Evolutionary conservation across 2,113 vertebrate species (phyloP), one percentile per base, ranked within the genome.

Genomic region (Passer montanus): DNA sequence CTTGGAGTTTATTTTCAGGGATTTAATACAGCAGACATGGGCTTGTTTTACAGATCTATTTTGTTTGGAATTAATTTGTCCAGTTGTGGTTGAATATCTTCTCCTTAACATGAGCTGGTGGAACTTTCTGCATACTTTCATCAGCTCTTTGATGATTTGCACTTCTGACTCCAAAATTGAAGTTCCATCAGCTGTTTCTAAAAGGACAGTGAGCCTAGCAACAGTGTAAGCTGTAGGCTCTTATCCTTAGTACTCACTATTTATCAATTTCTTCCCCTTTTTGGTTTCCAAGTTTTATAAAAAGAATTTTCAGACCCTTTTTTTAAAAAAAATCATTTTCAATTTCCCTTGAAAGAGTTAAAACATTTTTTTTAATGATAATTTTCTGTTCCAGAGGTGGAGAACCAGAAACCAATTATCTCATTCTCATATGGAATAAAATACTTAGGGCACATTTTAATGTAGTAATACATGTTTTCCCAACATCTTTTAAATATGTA

Each of bases 21-120:
- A 73, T 96, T 88, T 93, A 95, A 87, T 77, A 90, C 89, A 94
- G 26, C 44, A 58, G 73, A n/a, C 24, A 20, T n/a, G 44, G 56
- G 35, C 19, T 52, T 86, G 68, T 96, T 94, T 97, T 84, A 55
- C 27, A 10, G 8, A 43, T 73, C 37, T n/a, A 5, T 82, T 95
- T 86, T 41, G 70, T 83, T 91, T 82, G 35, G 77, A 91, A 89
- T 72, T 68, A 28, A 41, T 90, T 73, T 60, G 13, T 46, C 30
- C 30, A 22, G 46, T 69, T 76, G 9, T 10, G 64, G 62, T n/a
- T 75, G 59, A 39, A 21, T 84, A 46, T 70, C 17, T 63, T 43
- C 86, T 85, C 27, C 47, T 63, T 28, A n/a, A 52, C 6, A 2
- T 9, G 20, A 49, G 47, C 4, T 6, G n/a, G 16, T 70, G 59